These are phyloP conservation scores for Cheilosia impressa DNA, from an alignment of 2,888 invertebrate genomes.

Conservation along the genomic window DNA sequence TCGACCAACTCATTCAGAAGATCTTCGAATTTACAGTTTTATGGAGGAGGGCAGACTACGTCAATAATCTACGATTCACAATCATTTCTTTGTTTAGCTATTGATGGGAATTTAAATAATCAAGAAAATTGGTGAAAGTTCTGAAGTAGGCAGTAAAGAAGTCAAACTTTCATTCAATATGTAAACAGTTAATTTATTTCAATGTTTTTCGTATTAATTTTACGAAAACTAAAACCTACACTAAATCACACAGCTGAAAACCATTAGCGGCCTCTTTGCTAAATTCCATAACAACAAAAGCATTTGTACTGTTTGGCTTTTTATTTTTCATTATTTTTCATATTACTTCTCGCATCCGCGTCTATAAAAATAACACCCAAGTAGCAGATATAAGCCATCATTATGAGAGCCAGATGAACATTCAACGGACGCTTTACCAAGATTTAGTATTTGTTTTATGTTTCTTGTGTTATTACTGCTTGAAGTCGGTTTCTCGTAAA, in stretches of 20 bases:
- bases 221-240: too few relatives aligned
- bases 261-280: conserved; percentile 3
- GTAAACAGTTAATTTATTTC: too few relatives aligned
- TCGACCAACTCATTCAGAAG: too few relatives aligned
- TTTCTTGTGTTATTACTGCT: background rate
- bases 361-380: background rate
- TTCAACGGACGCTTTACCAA: background rate
- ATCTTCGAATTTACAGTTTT: too few relatives aligned
- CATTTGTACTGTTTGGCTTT: background rate
- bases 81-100: too few relatives aligned
- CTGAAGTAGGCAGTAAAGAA: too few relatives aligned
- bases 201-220: too few relatives aligned
- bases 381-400: conserved; percentile 1
- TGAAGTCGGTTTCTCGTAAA: conserved; percentile 2
- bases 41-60: too few relatives aligned
- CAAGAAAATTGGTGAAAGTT: too few relatives aligned
- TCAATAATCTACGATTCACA: too few relatives aligned
- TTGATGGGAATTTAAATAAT: too few relatives aligned
- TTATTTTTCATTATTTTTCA: conserved; percentile 1
- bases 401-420: background rate
- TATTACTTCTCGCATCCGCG: background rate
- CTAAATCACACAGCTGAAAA: background rate
- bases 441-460: conserved; percentile 18
- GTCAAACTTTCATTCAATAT: too few relatives aligned
- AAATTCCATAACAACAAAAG: background rate